Base-by-base conservation (phyloP, 2,113 vertebrate species). In the Porphyrio hochstetteri region DNA sequence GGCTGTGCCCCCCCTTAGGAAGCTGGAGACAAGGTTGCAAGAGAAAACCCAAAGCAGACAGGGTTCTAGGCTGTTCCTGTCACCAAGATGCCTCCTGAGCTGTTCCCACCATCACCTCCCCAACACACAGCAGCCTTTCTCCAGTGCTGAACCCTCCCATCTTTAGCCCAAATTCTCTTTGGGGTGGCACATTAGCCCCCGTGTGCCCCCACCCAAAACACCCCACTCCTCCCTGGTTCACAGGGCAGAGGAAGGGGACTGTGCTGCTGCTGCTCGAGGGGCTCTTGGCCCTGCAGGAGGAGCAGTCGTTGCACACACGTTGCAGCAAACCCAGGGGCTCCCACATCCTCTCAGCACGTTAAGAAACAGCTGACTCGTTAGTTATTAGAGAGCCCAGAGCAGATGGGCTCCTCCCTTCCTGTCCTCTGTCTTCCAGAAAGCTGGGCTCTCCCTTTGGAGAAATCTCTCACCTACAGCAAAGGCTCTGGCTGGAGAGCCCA, bases 361-460 rank as follows among this genome's bases (percentile, higher is more conserved):
- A 77, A 70, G 79, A 53, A 92, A 72, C 81, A 88, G 92, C 88
- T 90, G 82, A 94, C 25, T 33, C 53, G 75, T 50, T 76, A 48
- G 42, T 69, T 50, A 23, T 8, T 12, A n/a, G 69, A 52, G 65
- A 93, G 9, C 1, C 88, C 50, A 75, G 2, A 92, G 92, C 96
- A 97, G 91, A 48, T 88, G 76, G 55, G 67, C 95, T 86, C 94
- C 96, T 96, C 95, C 96, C 94, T 96, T 97, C 95, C 96, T 94
- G 92, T 77, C 55, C 86, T 86, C 27, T 21, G 64, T 79, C 92
- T 92, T 93, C 95, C 96, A 97, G 76, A 74, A 40, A 14, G 67
- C 79, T 53, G 35, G 67, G 50, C 67, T 93, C 57, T 96, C 70
- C 88, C 85, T 72, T 72, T 65, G 70, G 82, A 93, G 59, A 8